A percentile compares a stretch with the other conserved stretches of the same genome.
phyloP scores from a whole-genome alignment of 2,113 vertebrate species.

The Papio anubis region DNA sequence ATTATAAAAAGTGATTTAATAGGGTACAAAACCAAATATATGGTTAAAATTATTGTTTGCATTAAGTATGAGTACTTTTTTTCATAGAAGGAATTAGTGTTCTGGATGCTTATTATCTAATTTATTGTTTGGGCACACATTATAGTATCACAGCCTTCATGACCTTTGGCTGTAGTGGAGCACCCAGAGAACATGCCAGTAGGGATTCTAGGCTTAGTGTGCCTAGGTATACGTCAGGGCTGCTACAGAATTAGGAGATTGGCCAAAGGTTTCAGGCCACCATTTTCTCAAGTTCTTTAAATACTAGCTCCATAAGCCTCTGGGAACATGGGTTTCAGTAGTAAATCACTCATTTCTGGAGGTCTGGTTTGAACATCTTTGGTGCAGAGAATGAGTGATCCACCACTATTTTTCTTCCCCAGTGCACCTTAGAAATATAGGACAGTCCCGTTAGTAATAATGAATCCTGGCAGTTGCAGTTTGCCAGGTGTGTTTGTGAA shows the following conservation, averaged over 20 bases:
- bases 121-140: not conserved
- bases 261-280: not conserved
- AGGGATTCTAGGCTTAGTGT: not conserved
- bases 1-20: constrained; percentile 43
- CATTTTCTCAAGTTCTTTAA: not conserved
- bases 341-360: not conserved
- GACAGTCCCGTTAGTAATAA: not conserved
- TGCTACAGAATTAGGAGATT: not conserved
- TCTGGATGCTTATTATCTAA: constrained; percentile 11
- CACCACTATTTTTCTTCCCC: not conserved
- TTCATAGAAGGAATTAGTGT: not conserved
- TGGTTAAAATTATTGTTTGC: constrained; percentile 53
- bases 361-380: not conserved
- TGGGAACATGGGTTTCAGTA: not conserved
- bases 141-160: not conserved
- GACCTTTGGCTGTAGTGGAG: not conserved
- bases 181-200: not conserved
- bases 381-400: not conserved
- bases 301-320: not conserved
- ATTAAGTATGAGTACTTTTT: constrained; percentile 22
- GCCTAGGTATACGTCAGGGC: not conserved
- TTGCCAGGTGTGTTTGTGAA: not conserved
- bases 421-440: not conserved
- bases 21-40: constrained; percentile 37
- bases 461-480: not conserved